Base-by-base conservation (phyloP, 2,888 invertebrate genomes). In the Patella ulyssiponensis region DNA sequence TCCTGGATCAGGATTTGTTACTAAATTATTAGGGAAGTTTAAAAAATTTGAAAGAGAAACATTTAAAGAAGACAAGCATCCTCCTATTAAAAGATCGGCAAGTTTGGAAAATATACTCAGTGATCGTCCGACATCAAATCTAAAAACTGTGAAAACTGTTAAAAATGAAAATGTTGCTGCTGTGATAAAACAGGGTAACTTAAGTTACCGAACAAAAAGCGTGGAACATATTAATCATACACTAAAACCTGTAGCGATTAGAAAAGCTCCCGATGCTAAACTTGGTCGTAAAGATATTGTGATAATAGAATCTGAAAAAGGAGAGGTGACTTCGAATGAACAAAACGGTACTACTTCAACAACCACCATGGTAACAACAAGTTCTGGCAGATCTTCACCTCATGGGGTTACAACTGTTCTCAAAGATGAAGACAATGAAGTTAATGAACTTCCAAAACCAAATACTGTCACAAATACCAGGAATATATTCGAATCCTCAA, bases 391-490 rank as follows among this genome's bases (percentile, higher is more conserved):
- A 23, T 20, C 23, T 12, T 64, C 64, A 23, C 64, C 64, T 23
- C 20, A 20, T 23, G 23, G 20, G 20, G 11, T 14, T 23, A 64
- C 23, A 5, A 64, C 64, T 23, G 23, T 12, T 12, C 1, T 64
- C 53, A 74, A 73, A 17, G 79, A 77, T 3, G 76, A 77, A 27
- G 69, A 23, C 11, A 64, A 14, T 5, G 53, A 77, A 14, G 20
- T 77, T 4, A 82, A 86, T 81, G 96, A 96, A 88, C 93, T 96
- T 73, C 97, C 97, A 2, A 97, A 97, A 23, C 95, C 95, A 0
- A 97, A 97, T 93, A 94, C 97, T 83, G 97, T 97, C 79, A 96
- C 96, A 87, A 95, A 96, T 80, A 95, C 96, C 17, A 94, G 96
- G 81, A 94, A 95, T 88, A 95, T 96, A 88, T 97, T 97, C 92